Evolutionary conservation across 2,888 invertebrate genomes (phyloP).

Genomic region (Homarus gammarus): DNA sequence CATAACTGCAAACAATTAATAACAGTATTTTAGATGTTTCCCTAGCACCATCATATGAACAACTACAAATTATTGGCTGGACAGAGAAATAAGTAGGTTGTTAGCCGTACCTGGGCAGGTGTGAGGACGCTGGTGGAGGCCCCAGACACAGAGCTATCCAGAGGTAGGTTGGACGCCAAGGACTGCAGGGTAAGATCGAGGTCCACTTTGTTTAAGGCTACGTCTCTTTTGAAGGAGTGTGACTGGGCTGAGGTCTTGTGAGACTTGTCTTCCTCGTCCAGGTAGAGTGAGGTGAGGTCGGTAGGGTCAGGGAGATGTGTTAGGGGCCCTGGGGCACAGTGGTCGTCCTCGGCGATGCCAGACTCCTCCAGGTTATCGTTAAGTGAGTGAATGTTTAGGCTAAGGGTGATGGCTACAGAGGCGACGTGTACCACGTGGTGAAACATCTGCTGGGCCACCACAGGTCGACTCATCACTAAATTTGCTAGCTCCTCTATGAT

Average conservation of each 20-base stretch:
- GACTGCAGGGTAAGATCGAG: conserved; percentile 48
- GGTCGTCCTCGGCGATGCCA: conserved; percentile 15
- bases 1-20: too few species aligned
- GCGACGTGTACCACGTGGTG: conserved; percentile 44
- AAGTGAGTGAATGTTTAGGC: neutral
- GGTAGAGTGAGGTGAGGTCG: conserved; percentile 40
- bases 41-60: too few species aligned
- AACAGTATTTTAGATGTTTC: too few species aligned
- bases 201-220: conserved; percentile 35
- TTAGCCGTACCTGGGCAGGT: conserved; percentile 43
- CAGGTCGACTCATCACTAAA: conserved; percentile 36
- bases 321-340: conserved; percentile 24
- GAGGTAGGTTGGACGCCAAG: conserved; percentile 39
- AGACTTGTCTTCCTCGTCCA: neutral
- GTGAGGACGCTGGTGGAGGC: conserved; percentile 36
- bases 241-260: neutral
- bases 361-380: neutral
- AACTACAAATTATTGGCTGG: too few species aligned
- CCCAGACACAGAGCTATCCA: conserved; percentile 19
- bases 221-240: neutral
- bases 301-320: conserved; percentile 5
- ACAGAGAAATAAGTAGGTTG: too few species aligned
- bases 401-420: conserved; percentile 37
- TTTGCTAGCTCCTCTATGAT: conserved; percentile 33
- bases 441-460: conserved; percentile 50